Conservation (phyloP, 2,888 invertebrate genomes). For the Ptycholaimellus sp. region DNA sequence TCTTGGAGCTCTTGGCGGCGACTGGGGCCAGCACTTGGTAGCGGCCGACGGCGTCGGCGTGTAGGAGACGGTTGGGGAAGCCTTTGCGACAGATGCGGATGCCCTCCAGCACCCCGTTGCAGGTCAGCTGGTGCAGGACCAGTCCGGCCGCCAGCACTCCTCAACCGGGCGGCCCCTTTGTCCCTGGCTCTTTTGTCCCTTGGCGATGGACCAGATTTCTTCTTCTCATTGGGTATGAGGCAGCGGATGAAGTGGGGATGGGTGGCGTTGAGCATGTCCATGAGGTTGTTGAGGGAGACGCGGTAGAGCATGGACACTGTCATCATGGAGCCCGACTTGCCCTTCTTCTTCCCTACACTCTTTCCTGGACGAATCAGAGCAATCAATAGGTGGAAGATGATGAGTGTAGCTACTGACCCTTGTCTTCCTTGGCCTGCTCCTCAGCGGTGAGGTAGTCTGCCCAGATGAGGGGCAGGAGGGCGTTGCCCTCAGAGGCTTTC, state of each 20-base stretch:
- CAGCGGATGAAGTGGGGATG: conserved; percentile 98
- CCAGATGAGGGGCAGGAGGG: conserved; percentile 15
- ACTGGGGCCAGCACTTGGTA: too few relatives aligned
- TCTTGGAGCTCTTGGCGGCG: conserved; percentile 15
- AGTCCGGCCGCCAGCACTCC: conserved; percentile 69
- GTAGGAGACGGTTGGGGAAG: conserved; percentile 99
- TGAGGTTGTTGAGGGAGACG: conserved; percentile 67
- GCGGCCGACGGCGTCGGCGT: too few relatives aligned
- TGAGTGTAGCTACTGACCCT: conserved; percentile 9
- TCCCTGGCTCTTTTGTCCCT: too few relatives aligned
- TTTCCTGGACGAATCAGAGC: conserved; percentile 5
- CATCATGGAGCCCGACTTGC: conserved; percentile 46
- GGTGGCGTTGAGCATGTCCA: conserved; percentile 74
- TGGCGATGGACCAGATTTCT: conserved; percentile 29
- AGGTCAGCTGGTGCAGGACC: conserved; percentile 96
- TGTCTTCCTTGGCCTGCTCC: conserved; percentile 15
- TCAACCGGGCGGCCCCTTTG: too few relatives aligned
- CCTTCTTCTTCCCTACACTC: conserved; percentile 25
- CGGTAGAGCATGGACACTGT: conserved; percentile 96
- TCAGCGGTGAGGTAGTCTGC: conserved; percentile 18
- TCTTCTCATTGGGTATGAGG: conserved; percentile 71
- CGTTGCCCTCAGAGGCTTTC: conserved; percentile 31
- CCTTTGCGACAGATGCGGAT: conserved; percentile 97
- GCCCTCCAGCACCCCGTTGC: conserved; percentile 99
- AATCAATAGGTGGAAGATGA: background rate